phyloP scores from a whole-genome alignment of 1,140 invertebrate species.

The Bombus breviceps region DNA sequence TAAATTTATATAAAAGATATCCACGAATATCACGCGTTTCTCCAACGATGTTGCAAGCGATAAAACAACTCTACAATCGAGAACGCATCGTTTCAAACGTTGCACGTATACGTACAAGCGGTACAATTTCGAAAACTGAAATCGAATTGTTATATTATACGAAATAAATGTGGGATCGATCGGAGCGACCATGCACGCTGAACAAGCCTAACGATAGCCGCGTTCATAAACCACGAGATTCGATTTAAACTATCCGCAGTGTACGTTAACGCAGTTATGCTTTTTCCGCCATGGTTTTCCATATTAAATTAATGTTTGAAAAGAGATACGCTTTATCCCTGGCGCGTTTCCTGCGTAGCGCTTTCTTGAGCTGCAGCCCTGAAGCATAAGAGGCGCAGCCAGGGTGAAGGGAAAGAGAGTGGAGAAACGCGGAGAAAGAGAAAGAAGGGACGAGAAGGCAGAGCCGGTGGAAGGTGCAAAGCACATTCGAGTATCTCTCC shows the following conservation, averaged over 20 bases:
- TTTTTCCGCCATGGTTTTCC: not conserved
- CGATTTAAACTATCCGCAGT: not conserved
- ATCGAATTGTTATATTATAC: not conserved
- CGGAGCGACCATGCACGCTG: not conserved
- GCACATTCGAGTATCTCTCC: slow-evolving; percentile 33
- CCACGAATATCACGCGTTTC: no score
- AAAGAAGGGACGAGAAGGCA: not conserved
- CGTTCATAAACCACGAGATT: slow-evolving; percentile 23
- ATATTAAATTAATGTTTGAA: slow-evolving; percentile 54
- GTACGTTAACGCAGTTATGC: no score
- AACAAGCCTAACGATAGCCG: not conserved
- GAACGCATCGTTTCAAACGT: not conserved
- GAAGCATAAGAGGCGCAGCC: not conserved
- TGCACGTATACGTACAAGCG: not conserved
- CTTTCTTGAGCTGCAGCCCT: slow-evolving; percentile 24
- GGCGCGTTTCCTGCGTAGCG: slow-evolving; percentile 7
- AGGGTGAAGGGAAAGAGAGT: not conserved
- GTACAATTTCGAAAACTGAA: not conserved
- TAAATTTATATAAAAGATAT: not conserved
- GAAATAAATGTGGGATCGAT: not conserved
- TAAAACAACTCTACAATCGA: not conserved
- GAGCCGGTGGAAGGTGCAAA: slow-evolving; percentile 28
- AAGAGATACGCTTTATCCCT: slow-evolving; percentile 49
- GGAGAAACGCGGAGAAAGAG: not conserved
- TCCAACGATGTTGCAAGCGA: not conserved